Evolutionary conservation across 2,797 vertebrate species (phyloP).

Genomic region (Harpagifer antarcticus): DNA sequence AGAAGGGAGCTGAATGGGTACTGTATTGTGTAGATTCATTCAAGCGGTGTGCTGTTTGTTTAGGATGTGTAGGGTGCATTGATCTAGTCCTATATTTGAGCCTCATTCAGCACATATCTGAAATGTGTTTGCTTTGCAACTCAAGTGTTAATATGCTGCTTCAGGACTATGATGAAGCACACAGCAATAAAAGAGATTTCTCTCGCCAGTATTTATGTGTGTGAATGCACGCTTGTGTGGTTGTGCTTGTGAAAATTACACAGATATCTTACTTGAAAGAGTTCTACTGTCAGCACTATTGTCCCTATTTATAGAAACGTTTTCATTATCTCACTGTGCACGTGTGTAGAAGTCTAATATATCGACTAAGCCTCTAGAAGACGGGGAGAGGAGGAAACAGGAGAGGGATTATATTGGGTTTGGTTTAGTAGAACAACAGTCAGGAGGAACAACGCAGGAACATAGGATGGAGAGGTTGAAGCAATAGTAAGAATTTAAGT

Average conservation of each 20-base stretch:
- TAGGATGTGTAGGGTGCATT: slow-evolving; percentile 47
- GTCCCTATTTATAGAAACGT: slow-evolving; percentile 87
- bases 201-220: slow-evolving; percentile 44
- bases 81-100: slow-evolving; percentile 61
- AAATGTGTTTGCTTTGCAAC: slow-evolving; percentile 70
- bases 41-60: slow-evolving; percentile 53
- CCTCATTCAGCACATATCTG: slow-evolving; percentile 53
- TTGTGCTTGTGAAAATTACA: slow-evolving; percentile 70
- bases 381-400: slow-evolving; percentile 60
- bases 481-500: slow-evolving; percentile 47
- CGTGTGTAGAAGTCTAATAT: slow-evolving; percentile 71
- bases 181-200: slow-evolving; percentile 43
- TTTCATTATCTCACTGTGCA: slow-evolving; percentile 83
- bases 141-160: slow-evolving; percentile 67
- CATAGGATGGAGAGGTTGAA: slow-evolving; percentile 60
- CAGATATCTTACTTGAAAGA: slow-evolving; percentile 80
- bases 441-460: slow-evolving; percentile 35
- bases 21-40: slow-evolving; percentile 50
- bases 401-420: slow-evolving; percentile 65
- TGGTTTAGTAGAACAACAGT: slow-evolving; percentile 64
- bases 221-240: slow-evolving; percentile 16
- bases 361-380: slow-evolving; percentile 75
- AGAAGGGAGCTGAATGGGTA: slow-evolving; percentile 28
- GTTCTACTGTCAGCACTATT: slow-evolving; percentile 83
- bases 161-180: slow-evolving; percentile 66